Evolutionary conservation across 2,888 invertebrate genomes (phyloP).

Genomic region (Xylota segnis): DNA sequence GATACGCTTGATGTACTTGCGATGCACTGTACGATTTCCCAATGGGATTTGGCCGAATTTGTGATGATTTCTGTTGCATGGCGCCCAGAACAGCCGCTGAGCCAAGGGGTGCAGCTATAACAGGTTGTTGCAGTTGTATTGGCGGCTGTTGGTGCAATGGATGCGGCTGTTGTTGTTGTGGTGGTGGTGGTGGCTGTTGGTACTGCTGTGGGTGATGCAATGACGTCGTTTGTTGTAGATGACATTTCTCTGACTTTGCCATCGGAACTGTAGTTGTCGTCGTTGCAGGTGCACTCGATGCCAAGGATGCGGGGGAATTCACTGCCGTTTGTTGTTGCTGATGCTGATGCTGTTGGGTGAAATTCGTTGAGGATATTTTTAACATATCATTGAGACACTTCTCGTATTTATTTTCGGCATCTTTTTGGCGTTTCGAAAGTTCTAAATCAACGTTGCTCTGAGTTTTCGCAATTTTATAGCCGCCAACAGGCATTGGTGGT

Average conservation of each 20-base stretch:
- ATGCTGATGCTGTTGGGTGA: slow-evolving; percentile 68
- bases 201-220: slow-evolving; percentile 18
- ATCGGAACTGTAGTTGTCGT: slow-evolving; percentile 37
- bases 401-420: slow-evolving; percentile 84
- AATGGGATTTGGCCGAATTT: slow-evolving; percentile 79
- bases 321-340: slow-evolving; percentile 73
- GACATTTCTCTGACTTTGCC: slow-evolving; percentile 74
- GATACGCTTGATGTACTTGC: slow-evolving; percentile 81
- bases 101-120: slow-evolving; percentile 69
- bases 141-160: slow-evolving; percentile 35
- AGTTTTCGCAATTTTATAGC: slow-evolving; percentile 79
- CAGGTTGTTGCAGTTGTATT: slow-evolving; percentile 77
- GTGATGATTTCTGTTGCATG: slow-evolving; percentile 67
- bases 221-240: slow-evolving; percentile 56
- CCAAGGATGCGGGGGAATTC: slow-evolving; percentile 67
- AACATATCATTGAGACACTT: slow-evolving; percentile 83
- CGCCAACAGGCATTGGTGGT: slow-evolving; percentile 38
- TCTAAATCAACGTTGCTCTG: slow-evolving; percentile 81
- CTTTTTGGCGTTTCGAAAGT: slow-evolving; percentile 82
- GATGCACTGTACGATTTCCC: slow-evolving; percentile 84
- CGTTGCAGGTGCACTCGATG: slow-evolving; percentile 69
- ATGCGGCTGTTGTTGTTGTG: slow-evolving; percentile 77
- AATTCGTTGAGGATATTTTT: slow-evolving; percentile 80
- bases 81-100: slow-evolving; percentile 63
- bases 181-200: slow-evolving; percentile 35